Conservation (phyloP, 2,113 vertebrate species). For the Muscicapa adusta region DNA sequence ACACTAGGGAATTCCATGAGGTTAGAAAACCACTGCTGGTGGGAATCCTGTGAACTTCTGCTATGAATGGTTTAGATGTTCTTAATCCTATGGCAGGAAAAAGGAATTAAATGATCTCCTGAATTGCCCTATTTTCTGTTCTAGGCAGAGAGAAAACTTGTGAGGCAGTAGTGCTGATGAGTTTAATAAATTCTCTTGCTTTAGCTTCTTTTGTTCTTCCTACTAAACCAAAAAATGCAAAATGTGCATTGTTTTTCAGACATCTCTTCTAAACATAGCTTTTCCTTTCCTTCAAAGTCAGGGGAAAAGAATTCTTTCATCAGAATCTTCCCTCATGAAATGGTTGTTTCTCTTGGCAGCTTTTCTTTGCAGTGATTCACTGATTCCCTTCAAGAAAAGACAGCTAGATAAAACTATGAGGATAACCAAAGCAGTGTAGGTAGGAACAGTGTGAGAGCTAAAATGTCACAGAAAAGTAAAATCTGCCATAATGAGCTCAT, state of each 20-base stretch:
- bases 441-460: neutral
- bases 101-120: neutral
- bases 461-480: neutral
- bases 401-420: neutral
- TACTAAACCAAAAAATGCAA: neutral
- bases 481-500: neutral
- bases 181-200: neutral
- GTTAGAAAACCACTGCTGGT: neutral
- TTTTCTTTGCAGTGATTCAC: conserved; percentile 19
- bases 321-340: neutral
- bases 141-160: neutral
- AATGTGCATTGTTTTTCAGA: neutral
- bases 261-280: neutral
- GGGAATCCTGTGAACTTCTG: neutral
- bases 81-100: neutral
- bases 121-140: neutral
- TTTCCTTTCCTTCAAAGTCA: neutral
- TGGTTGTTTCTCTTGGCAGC: conserved; percentile 17
- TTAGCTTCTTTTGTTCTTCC: neutral
- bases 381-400: neutral
- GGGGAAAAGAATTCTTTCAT: neutral
- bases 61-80: neutral
- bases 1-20: neutral
- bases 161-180: neutral
- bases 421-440: neutral